Conservation (phyloP, 2,888 invertebrate genomes). For the Cancer borealis region DNA sequence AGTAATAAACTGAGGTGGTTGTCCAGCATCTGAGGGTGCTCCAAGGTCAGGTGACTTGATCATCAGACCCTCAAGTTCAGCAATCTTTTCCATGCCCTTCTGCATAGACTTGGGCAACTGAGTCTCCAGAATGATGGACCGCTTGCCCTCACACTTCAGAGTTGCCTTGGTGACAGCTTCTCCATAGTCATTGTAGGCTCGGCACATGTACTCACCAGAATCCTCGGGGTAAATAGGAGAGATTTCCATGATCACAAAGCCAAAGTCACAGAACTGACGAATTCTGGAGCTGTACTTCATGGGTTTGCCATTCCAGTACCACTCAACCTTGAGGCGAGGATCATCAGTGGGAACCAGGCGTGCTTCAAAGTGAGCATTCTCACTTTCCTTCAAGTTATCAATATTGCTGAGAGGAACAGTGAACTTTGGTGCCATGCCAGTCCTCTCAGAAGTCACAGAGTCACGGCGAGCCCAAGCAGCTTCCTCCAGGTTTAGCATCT, state of each 20-base stretch:
- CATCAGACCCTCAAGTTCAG: conserved; percentile 92
- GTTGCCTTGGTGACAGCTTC: conserved; percentile 86
- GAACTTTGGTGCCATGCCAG: conserved; percentile 93
- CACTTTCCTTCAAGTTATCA: conserved; percentile 92
- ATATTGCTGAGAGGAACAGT: conserved; percentile 93
- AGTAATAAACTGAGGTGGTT: conserved; percentile 91
- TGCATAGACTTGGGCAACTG: conserved; percentile 96
- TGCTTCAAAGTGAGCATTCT: conserved; percentile 94
- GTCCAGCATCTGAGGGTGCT: conserved; percentile 75
- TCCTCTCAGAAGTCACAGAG: conserved; percentile 86
- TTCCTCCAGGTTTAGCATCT: conserved; percentile 94
- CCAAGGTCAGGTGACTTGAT: conserved; percentile 76
- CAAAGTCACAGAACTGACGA: conserved; percentile 98
- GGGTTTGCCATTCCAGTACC: conserved; percentile 96
- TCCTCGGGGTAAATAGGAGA: conserved; percentile 98
- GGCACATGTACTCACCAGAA: conserved; percentile 87
- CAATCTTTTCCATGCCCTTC: conserved; percentile 94
- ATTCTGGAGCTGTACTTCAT: conserved; percentile 93
- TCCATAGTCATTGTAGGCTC: conserved; percentile 93
- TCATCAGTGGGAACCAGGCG: conserved; percentile 93
- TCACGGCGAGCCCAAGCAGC: conserved; percentile 89
- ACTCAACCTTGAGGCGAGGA: conserved; percentile 92
- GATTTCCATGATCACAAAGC: conserved; percentile 97
- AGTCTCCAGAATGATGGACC: conserved; percentile 94
- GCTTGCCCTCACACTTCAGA: conserved; percentile 83